Conservation (phyloP, 2,797 vertebrate species). For the Smutsia gigantea region DNA sequence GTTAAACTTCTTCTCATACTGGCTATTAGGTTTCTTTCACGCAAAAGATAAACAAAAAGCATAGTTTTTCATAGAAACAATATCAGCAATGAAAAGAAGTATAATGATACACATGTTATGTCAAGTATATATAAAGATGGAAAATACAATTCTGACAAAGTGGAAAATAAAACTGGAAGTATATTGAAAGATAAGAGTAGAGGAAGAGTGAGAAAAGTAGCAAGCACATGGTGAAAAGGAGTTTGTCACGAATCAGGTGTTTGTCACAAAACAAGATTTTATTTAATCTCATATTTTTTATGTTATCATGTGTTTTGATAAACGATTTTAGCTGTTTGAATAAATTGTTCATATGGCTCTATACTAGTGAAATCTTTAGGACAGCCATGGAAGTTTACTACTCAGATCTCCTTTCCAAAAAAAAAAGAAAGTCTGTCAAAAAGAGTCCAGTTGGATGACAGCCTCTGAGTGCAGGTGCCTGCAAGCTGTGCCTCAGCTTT, state of each 20-base stretch:
- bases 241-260: neutral
- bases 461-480: neutral
- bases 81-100: neutral
- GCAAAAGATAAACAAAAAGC: neutral
- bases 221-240: neutral
- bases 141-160: neutral
- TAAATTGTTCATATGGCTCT: neutral
- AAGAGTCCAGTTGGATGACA: neutral
- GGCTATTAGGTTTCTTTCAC: neutral
- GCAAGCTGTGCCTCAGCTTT: neutral
- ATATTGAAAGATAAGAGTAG: neutral
- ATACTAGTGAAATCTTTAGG: neutral
- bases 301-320: neutral
- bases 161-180: neutral
- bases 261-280: neutral
- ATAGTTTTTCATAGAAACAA: slow-evolving; percentile 1
- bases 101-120: neutral
- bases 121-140: slow-evolving; percentile 29
- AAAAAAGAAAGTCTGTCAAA: neutral
- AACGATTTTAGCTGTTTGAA: neutral
- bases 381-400: neutral
- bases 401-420: neutral
- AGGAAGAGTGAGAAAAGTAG: neutral
- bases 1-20: neutral
- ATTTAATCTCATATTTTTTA: neutral